phyloP scores from a whole-genome alignment of 2,113 vertebrate species.

The Alligator sinensis region DNA sequence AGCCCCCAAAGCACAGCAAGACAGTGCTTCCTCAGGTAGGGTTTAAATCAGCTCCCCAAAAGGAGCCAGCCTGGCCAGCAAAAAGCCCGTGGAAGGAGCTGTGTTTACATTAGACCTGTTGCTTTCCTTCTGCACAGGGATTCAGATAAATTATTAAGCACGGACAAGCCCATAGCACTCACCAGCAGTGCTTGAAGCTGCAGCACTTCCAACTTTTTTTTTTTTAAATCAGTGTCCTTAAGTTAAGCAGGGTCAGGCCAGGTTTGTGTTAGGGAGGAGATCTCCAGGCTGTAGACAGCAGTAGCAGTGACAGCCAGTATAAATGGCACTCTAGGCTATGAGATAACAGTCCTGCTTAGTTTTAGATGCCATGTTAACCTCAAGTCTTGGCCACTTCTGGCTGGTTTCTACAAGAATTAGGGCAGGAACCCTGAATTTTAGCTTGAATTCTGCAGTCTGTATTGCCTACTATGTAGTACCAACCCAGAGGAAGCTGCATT shows the following conservation, averaged over 20 bases:
- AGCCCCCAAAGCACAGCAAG: neutral
- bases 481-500: neutral
- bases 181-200: neutral
- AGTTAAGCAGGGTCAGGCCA: neutral
- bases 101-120: no score
- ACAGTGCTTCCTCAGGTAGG: no score
- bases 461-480: neutral
- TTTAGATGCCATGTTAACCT: neutral
- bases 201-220: neutral
- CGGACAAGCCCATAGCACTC: no score
- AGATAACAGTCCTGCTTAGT: neutral
- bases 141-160: no score
- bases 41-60: no score
- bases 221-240: neutral
- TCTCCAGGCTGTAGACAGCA: neutral
- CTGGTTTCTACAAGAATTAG: neutral
- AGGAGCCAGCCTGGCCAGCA: no score
- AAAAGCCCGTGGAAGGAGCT: no score
- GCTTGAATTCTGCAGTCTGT: neutral
- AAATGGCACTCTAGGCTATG: neutral
- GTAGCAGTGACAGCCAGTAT: no score
- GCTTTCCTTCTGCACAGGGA: no score
- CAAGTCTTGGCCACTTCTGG: neutral
- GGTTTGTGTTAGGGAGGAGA: neutral
- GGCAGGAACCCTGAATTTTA: neutral